Conservation (phyloP, 2,113 vertebrate genomes). For the Narcine bancroftii region DNA sequence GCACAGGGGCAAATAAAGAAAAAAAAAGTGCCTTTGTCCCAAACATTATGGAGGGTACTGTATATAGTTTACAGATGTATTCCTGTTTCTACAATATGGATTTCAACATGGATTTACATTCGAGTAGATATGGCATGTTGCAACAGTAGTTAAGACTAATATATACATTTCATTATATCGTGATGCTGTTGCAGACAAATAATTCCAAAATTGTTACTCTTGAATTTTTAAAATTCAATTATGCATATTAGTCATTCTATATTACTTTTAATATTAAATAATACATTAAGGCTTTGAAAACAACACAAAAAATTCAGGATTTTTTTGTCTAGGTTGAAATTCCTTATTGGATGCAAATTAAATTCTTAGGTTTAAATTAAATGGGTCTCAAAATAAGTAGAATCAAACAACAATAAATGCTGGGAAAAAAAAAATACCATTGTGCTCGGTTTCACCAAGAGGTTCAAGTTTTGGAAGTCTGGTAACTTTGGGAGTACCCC, state of each 20-base stretch:
- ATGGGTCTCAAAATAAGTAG: slow-evolving; percentile 7
- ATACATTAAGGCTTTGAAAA: not conserved
- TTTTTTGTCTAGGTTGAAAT: too few species aligned
- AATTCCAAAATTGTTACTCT: not conserved
- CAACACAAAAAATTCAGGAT: not conserved
- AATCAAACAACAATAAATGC: slow-evolving; percentile 43
- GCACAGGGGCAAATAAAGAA: too few species aligned
- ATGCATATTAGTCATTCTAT: not conserved
- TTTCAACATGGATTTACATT: not conserved
- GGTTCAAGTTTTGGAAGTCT: slow-evolving; percentile 69
- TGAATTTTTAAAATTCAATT: not conserved
- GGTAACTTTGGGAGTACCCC: slow-evolving; percentile 66
- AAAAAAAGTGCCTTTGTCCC: too few species aligned
- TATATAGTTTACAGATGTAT: not conserved
- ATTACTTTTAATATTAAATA: not conserved
- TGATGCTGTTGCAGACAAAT: not conserved
- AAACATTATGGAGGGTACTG: too few species aligned
- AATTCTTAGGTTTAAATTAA: not conserved
- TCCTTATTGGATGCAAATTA: too few species aligned
- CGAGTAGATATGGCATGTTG: not conserved
- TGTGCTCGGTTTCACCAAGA: slow-evolving; percentile 63
- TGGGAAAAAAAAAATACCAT: slow-evolving; percentile 58
- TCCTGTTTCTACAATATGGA: too few species aligned
- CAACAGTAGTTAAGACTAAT: not conserved
- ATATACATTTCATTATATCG: not conserved